These are phyloP conservation scores for Drosophila macrothrix DNA, from an alignment of 2,888 invertebrate species.

Conservation along the genomic window DNA sequence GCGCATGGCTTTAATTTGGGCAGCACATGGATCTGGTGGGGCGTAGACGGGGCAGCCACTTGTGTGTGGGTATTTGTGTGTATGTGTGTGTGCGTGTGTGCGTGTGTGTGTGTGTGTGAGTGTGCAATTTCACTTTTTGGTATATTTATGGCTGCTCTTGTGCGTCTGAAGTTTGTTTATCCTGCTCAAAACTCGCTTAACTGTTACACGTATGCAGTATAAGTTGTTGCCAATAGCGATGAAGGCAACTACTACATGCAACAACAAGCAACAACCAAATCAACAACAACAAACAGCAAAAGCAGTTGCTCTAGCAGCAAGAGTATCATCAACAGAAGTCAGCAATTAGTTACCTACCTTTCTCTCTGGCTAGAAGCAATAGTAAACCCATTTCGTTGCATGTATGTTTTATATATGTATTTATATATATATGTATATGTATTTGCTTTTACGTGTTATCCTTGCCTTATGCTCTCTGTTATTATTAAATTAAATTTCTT, in stretches of 20 bases:
- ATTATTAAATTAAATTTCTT: slow-evolving; percentile 40
- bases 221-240: slow-evolving; percentile 48
- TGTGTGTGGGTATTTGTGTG: neutral
- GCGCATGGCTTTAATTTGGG: slow-evolving; percentile 52
- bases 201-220: slow-evolving; percentile 44
- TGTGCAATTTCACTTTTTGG: slow-evolving; percentile 47
- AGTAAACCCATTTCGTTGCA: slow-evolving; percentile 73
- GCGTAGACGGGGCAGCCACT: slow-evolving; percentile 1
- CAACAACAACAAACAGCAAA: slow-evolving; percentile 1
- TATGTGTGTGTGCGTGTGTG: too few species aligned
- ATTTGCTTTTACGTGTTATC: neutral
- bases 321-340: slow-evolving; percentile 5
- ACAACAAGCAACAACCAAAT: slow-evolving; percentile 22
- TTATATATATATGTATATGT: neutral
- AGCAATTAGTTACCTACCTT: slow-evolving; percentile 64
- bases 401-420: slow-evolving; percentile 42
- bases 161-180: slow-evolving; percentile 43
- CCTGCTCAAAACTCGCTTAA: slow-evolving; percentile 22
- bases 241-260: slow-evolving; percentile 29
- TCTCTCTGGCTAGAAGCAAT: slow-evolving; percentile 62
- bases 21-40: slow-evolving; percentile 45
- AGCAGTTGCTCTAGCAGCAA: neutral
- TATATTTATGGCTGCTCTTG: slow-evolving; percentile 37
- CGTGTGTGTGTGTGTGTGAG: slow-evolving; percentile 8
- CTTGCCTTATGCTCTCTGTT: slow-evolving; percentile 14